phyloP scores from a whole-genome alignment of 2,113 vertebrate genomes.

The Scytalopus superciliaris region DNA sequence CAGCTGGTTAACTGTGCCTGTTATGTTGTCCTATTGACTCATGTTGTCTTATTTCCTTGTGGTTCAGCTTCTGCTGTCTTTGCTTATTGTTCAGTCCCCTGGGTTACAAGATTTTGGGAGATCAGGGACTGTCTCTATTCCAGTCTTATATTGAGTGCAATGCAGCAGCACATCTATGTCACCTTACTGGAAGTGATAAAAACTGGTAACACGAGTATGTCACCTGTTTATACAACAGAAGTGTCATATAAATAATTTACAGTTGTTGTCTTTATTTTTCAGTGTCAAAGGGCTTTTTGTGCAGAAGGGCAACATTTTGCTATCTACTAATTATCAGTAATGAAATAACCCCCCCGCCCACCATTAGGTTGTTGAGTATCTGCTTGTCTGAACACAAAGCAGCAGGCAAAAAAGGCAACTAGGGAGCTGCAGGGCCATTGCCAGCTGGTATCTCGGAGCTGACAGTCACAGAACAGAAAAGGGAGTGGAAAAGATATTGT shows the following conservation, averaged over 20 bases:
- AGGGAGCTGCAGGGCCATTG: background rate
- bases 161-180: background rate
- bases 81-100: background rate
- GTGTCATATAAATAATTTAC: background rate
- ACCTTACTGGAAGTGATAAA: background rate
- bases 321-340: background rate
- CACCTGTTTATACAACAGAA: background rate
- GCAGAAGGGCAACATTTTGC: background rate
- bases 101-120: background rate
- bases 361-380: background rate
- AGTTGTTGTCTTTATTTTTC: background rate
- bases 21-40: background rate
- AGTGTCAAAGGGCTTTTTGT: background rate
- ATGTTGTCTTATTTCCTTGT: background rate
- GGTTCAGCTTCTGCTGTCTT: background rate
- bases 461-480: background rate
- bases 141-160: background rate
- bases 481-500: background rate
- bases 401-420: background rate
- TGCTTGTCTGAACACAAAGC: conserved; percentile 18
- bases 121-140: background rate
- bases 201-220: background rate
- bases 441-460: background rate
- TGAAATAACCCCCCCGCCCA: background rate
- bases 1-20: background rate